Conservation (phyloP, 2,113 vertebrate genomes). For the rat (Rattus norvegicus) region GRCr8 NC_086033.1:77276501-77277000, state of each 20-base stretch:
- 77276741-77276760: neutral
- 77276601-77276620: neutral
- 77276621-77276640: neutral
- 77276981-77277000: neutral
- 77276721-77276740: neutral
- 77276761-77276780: neutral
- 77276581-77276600: constrained; percentile 70
- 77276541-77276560: neutral
- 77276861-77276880: neutral
- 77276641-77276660: constrained; percentile 38
- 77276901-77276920: neutral
- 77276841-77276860: neutral
- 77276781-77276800: neutral
- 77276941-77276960: neutral
- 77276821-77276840: neutral
- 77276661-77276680: constrained; percentile 37
- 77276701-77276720: constrained; percentile 14
- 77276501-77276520: constrained; percentile 29
- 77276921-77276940: neutral
- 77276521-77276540: constrained; percentile 29
- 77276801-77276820: neutral
- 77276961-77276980: neutral
- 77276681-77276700: constrained; percentile 49
- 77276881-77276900: neutral
- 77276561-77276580: constrained; percentile 48